phyloP scores from a whole-genome alignment of 35 echinoderm and acorn worm species.

The Chiridota heheva region DNA sequence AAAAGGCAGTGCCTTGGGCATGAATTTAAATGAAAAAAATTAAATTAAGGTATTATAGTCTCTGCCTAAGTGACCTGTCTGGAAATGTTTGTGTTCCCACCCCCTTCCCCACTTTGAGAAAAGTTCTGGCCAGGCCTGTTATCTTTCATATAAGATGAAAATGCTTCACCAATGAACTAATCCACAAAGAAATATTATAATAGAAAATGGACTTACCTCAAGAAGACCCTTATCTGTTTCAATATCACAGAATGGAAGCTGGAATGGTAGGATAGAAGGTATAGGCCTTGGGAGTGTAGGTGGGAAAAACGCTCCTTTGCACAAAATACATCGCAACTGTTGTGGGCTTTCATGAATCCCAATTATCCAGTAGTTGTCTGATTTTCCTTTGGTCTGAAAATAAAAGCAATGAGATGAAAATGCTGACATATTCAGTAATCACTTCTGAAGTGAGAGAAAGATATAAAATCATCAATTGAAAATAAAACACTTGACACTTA shows the following conservation, averaged over 20 bases:
- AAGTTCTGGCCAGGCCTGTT: no score
- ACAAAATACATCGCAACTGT: conserved; percentile 81
- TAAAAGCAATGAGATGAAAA: neutral
- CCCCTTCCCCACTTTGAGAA: no score
- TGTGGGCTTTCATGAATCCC: conserved; percentile 78
- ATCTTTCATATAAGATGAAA: no score
- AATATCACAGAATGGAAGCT: conserved; percentile 86
- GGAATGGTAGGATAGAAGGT: conserved; percentile 68
- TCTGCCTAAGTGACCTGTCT: no score
- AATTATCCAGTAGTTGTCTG: conserved; percentile 91
- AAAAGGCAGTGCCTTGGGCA: neutral
- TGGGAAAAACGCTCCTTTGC: conserved; percentile 90
- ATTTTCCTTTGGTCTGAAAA: conserved; percentile 74
- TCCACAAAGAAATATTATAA: no score
- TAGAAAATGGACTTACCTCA: conserved; percentile 74
- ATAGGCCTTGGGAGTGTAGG: conserved; percentile 89
- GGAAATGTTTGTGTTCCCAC: neutral
- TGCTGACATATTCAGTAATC: no score
- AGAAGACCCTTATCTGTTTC: conserved; percentile 80
- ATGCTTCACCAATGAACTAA: no score
- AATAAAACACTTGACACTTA: neutral
- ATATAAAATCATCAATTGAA: neutral
- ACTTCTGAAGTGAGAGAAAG: neutral
- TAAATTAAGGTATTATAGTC: neutral
- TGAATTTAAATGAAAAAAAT: neutral